Conservation (phyloP, 2,888 invertebrate genomes). For the Drosophila prolongata region DNA sequence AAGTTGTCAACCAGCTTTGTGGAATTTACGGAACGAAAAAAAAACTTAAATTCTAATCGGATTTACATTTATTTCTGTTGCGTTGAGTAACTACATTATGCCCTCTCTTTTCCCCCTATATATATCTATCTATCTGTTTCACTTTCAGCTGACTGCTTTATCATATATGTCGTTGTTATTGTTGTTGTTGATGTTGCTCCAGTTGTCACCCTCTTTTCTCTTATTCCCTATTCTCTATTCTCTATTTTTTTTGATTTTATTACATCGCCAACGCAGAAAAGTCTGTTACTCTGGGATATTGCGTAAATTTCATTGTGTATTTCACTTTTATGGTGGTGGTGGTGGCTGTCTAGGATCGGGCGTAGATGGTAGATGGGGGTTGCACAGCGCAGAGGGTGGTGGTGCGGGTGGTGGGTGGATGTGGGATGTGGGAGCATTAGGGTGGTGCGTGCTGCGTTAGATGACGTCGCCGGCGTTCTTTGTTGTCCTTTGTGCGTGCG, state of each 20-base stretch:
- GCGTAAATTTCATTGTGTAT: conserved; percentile 80
- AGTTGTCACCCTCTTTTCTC: conserved; percentile 72
- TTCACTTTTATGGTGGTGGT: conserved; percentile 77
- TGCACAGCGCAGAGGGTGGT: conserved; percentile 11
- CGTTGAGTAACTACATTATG: conserved; percentile 22
- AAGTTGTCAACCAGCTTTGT: conserved; percentile 26
- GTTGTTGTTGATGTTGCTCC: conserved; percentile 56
- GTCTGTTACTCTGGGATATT: conserved; percentile 70
- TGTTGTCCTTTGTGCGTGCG: conserved; percentile 62
- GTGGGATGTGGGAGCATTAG: background rate
- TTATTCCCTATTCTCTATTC: conserved; percentile 25
- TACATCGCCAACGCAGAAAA: conserved; percentile 67
- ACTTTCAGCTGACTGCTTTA: conserved; percentile 68
- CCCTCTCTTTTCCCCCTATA: conserved; percentile 1
- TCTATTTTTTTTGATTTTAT: conserved; percentile 66
- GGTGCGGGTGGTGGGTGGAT: conserved; percentile 2
- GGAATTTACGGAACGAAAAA: conserved; percentile 44
- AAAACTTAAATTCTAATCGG: conserved; percentile 73
- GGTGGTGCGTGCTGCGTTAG: conserved; percentile 40
- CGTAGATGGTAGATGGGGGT: conserved; percentile 16
- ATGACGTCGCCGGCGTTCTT: conserved; percentile 51
- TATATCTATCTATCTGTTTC: conserved; percentile 40
- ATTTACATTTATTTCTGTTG: conserved; percentile 61
- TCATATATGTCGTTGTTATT: conserved; percentile 38
- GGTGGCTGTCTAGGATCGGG: conserved; percentile 52